Base-by-base conservation (phyloP, 1,140 invertebrate species). In the Leptopilina boulardi region DNA sequence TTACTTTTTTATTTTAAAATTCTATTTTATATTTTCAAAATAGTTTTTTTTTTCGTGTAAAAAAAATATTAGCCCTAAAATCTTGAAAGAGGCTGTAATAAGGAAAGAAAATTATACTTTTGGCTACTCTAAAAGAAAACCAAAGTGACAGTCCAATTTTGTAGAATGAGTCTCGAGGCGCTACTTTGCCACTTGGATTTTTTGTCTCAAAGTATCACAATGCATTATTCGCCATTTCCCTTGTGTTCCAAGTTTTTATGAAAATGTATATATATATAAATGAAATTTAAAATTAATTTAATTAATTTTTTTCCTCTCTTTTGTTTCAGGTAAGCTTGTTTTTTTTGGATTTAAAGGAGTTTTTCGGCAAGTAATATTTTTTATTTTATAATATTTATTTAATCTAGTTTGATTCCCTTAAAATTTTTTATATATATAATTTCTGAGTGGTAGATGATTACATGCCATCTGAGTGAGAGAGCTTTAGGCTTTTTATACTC, bases 81-180 rank as follows among this genome's bases (percentile, higher is more conserved):
- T 23, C 54, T 21, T 26, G 21, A 10, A 59, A 59, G 59, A 38
- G 11, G 26, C 59, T 66, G 21, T n/a, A 51, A 30, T 66, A 66
- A 4, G 11, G 15, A 30, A 66, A 66, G 84, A 83, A 86, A 86
- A 86, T 86, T 84, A 86, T 84, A 86, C 82, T 84, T 86, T 84
- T 75, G 83, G 77, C 80, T 80, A 80, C 79, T 84, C 80, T 81
- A 80, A 78, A 81, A 81, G 78, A 80, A 81, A 77, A 76, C 79
- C 78, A 81, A 83, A 85, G 84, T 82, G 85, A 86, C 84, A 87
- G 85, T 87, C 82, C 86, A 88, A 87, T 88, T 87, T 87, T 85
- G 85, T 83, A 76, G 42, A 84, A 82, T 82, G 78, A 79, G 78
- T 80, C 84, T 82, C 85, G 42, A 79, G 84, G 83, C 82, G 79